phyloP scores from a whole-genome alignment of 1,140 invertebrate genomes.

The Hestina assimilis region DNA sequence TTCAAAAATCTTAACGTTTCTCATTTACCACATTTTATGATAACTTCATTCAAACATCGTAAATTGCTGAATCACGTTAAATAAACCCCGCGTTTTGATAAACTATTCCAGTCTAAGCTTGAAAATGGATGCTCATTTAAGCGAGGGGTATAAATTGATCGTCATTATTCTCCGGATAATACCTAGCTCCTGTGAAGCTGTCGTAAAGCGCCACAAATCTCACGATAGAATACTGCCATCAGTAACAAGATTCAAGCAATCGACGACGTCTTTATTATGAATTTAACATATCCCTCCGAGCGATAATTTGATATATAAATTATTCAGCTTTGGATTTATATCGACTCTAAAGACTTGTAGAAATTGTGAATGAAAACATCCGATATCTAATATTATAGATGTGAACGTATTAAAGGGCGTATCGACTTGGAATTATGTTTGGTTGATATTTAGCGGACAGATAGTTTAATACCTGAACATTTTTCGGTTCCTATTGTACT shows the following conservation, averaged over 20 bases:
- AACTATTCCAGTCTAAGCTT: conserved; percentile 20
- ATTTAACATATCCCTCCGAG: conserved; percentile 7
- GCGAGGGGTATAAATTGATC: conserved; percentile 34
- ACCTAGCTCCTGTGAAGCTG: conserved; percentile 23
- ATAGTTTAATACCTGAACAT: too few species aligned
- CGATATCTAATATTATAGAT: too few species aligned
- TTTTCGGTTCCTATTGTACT: too few species aligned
- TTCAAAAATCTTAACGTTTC: too few species aligned
- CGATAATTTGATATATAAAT: background rate
- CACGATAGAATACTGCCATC: conserved; percentile 23
- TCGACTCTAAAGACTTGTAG: background rate
- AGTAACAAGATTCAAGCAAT: conserved; percentile 25
- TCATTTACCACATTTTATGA: background rate
- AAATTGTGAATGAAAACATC: too few species aligned
- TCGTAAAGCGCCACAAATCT: conserved; percentile 37
- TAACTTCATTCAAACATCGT: too few species aligned
- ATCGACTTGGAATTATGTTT: too few species aligned
- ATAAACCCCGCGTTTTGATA: conserved; percentile 22
- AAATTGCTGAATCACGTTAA: background rate
- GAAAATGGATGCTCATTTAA: conserved; percentile 36
- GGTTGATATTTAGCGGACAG: too few species aligned
- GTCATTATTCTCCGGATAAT: conserved; percentile 40
- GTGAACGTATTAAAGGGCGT: too few species aligned
- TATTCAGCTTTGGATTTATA: background rate
- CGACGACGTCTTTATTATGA: conserved; percentile 24